Conservation (phyloP, 2,113 vertebrate species). For the Pelobates fuscus region DNA sequence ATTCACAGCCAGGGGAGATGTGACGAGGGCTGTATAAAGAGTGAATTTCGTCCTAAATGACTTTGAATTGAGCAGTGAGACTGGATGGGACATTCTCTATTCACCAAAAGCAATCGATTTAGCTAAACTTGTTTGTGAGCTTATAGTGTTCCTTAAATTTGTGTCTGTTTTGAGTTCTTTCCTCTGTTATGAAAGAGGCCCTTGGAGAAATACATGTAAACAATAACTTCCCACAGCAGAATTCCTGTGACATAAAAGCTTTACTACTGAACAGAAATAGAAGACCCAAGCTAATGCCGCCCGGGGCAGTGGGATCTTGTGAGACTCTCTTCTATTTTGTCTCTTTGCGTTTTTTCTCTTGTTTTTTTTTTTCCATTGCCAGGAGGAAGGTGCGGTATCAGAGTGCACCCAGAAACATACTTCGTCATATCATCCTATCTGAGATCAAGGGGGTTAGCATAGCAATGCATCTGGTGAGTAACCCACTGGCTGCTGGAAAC, state of each 20-base stretch:
- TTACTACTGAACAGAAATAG: constrained; percentile 9
- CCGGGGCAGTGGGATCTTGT: not conserved
- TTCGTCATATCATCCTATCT: constrained; percentile 90
- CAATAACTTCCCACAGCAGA: not conserved
- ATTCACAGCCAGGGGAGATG: no score
- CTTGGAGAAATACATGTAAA: not conserved
- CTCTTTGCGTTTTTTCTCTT: not conserved
- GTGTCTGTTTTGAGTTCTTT: no score
- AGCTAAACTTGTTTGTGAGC: no score
- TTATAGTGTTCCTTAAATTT: no score
- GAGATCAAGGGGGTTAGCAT: constrained; percentile 93
- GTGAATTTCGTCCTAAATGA: no score
- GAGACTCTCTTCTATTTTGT: not conserved
- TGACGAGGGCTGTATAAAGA: no score
- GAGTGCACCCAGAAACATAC: constrained; percentile 89
- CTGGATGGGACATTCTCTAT: no score
- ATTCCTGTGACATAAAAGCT: not conserved
- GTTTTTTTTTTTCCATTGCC: not conserved
- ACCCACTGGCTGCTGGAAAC: accelerated
- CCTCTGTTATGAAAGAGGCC: no score
- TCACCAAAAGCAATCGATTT: no score
- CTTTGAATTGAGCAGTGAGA: no score
- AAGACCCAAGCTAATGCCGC: not conserved
- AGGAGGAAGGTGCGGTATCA: constrained; percentile 92
- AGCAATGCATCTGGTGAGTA: constrained; percentile 85